Conservation (phyloP, 1,140 invertebrate species). For the Pentalonia nigronervosa region DNA sequence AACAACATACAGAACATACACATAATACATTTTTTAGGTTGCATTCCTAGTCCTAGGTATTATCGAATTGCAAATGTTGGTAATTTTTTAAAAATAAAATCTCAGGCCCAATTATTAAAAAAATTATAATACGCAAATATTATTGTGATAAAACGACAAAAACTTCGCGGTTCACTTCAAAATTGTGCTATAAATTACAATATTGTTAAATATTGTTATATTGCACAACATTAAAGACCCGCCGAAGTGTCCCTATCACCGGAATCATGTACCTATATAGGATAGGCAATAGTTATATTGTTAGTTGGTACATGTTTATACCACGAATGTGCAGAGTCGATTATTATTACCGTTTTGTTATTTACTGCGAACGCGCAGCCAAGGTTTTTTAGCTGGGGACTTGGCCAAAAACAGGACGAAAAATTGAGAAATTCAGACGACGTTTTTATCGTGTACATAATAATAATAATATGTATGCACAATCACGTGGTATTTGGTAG, state of each 20-base stretch:
- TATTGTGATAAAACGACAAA: neutral
- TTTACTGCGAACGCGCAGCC: neutral
- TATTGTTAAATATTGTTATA: too few species aligned
- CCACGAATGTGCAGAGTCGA: neutral
- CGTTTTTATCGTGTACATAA: neutral
- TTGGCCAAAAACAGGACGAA: neutral
- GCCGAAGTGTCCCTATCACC: neutral
- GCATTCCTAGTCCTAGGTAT: neutral
- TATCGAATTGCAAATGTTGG: neutral
- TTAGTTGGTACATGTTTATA: neutral
- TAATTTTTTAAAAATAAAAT: neutral
- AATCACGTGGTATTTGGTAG: neutral
- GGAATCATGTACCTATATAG: neutral
- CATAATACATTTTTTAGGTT: neutral
- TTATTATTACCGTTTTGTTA: neutral
- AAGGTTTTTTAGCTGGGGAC: neutral
- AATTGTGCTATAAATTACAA: neutral
- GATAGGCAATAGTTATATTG: neutral
- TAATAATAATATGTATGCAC: neutral
- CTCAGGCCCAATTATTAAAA: neutral
- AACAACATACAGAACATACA: neutral
- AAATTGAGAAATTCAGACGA: neutral
- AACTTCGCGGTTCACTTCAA: neutral
- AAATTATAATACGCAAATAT: neutral
- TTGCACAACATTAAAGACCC: neutral